Conservation (phyloP, 2,113 vertebrate species). For the Ursus arctos region DNA sequence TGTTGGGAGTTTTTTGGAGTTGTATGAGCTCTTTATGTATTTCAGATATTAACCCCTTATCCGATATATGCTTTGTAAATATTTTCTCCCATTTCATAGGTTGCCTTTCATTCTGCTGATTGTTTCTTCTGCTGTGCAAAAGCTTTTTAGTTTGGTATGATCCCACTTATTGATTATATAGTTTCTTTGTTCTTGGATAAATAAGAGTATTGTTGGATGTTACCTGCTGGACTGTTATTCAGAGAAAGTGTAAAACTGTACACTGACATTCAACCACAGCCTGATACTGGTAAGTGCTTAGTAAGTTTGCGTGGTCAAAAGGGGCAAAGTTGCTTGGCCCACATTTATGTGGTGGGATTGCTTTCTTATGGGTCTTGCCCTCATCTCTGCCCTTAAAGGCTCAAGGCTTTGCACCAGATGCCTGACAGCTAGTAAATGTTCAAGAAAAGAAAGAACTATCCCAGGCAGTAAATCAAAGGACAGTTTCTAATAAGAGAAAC, state of each 20-base stretch:
- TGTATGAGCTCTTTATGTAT: background rate
- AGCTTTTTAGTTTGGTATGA: background rate
- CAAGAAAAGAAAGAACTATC: conserved; percentile 66
- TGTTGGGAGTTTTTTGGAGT: background rate
- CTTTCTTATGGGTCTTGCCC: background rate
- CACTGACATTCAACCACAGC: too few relatives aligned
- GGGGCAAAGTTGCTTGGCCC: background rate
- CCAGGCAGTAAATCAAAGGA: conserved; percentile 75
- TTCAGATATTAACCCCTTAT: background rate
- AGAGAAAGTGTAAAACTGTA: background rate
- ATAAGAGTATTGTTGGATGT: background rate
- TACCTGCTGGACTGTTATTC: background rate
- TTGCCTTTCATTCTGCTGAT: background rate
- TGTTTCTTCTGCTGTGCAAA: background rate
- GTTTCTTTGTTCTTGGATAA: background rate
- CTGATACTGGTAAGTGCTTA: background rate
- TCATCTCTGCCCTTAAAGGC: background rate
- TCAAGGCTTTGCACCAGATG: conserved; percentile 66
- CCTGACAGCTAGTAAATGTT: conserved; percentile 68
- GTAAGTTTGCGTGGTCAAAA: background rate
- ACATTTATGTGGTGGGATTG: background rate
- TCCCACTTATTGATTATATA: background rate
- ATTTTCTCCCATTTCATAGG: background rate
- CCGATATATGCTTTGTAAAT: background rate
- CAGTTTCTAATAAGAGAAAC: conserved; percentile 70